phyloP scores from a whole-genome alignment of 2,113 vertebrate species.

The Seriola quinqueradiata region DNA sequence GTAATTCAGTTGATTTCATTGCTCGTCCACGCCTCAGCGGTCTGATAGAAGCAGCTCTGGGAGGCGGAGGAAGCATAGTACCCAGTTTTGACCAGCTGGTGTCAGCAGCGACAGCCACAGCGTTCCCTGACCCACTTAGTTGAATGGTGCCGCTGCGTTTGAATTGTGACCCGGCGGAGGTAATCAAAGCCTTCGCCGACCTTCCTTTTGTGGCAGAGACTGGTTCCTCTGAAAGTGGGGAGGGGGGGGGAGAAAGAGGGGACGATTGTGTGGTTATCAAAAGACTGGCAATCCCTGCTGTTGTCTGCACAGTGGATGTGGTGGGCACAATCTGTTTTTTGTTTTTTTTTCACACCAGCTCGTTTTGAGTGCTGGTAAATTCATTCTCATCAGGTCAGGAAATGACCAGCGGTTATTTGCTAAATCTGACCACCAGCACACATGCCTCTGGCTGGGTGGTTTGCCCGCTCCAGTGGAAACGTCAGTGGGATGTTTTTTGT shows the following conservation, averaged over 20 bases:
- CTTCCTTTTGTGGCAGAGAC: slow-evolving; percentile 24
- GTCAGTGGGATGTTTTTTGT: neutral
- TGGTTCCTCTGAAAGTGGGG: slow-evolving; percentile 27
- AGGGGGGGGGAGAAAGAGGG: too few relatives aligned
- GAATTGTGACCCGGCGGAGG: slow-evolving; percentile 39
- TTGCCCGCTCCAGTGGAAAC: neutral
- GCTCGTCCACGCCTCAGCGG: neutral
- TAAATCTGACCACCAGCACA: slow-evolving; percentile 1
- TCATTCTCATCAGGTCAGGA: slow-evolving; percentile 22
- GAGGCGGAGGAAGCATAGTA: neutral
- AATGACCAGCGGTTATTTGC: slow-evolving; percentile 19
- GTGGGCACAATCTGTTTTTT: slow-evolving; percentile 28
- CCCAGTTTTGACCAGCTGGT: slow-evolving; percentile 45
- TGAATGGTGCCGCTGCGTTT: slow-evolving; percentile 30
- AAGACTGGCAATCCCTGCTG: slow-evolving; percentile 7
- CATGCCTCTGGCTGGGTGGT: neutral
- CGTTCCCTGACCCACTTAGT: slow-evolving; percentile 36
- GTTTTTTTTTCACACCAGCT: neutral
- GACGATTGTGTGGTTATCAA: slow-evolving; percentile 4
- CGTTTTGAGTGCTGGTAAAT: slow-evolving; percentile 14
- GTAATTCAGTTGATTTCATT: neutral
- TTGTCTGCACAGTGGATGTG: slow-evolving; percentile 1
- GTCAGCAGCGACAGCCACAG: slow-evolving; percentile 47
- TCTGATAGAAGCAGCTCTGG: neutral
- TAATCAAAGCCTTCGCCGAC: slow-evolving; percentile 29